Evolutionary conservation across 2,797 vertebrate genomes (phyloP).

Genomic region (Phoxinus dragarum): DNA sequence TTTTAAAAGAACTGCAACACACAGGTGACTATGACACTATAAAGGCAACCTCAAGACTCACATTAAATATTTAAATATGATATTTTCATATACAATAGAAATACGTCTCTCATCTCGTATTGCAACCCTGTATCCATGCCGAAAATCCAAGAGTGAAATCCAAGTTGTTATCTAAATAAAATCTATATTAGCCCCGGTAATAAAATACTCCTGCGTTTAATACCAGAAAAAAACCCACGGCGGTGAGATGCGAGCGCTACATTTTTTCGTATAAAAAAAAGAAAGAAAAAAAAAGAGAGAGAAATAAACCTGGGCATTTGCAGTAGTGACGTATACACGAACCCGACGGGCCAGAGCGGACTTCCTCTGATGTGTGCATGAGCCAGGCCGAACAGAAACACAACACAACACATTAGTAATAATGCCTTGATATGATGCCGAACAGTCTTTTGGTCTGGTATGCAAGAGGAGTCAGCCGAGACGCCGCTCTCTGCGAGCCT

Average conservation of each 20-base stretch:
- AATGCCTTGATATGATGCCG: constrained; percentile 39
- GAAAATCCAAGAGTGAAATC: constrained; percentile 65
- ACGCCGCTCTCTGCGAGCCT: too few species aligned
- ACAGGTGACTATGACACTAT: constrained; percentile 65
- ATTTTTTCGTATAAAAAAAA: constrained; percentile 16
- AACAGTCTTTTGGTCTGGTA: constrained; percentile 38
- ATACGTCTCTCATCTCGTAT: constrained; percentile 67
- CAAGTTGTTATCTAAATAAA: constrained; percentile 79
- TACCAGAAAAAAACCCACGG: constrained; percentile 49
- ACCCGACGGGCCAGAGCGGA: neutral
- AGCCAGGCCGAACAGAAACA: neutral
- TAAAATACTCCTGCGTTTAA: constrained; percentile 57
- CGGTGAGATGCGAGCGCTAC: constrained; percentile 34
- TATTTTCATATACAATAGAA: constrained; percentile 74
- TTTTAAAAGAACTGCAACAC: constrained; percentile 64
- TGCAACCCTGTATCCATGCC: constrained; percentile 71
- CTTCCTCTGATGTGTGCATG: neutral
- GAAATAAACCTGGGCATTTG: neutral
- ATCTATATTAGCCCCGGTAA: constrained; percentile 66
- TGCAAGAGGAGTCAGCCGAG: constrained; percentile 5
- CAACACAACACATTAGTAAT: neutral
- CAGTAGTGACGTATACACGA: constrained; percentile 2
- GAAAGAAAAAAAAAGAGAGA: too few species aligned
- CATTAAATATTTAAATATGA: constrained; percentile 75
- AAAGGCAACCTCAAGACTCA: constrained; percentile 60